Conservation (phyloP, 2,797 vertebrate genomes). For the Ctenochaetus hawaiiensis region DNA sequence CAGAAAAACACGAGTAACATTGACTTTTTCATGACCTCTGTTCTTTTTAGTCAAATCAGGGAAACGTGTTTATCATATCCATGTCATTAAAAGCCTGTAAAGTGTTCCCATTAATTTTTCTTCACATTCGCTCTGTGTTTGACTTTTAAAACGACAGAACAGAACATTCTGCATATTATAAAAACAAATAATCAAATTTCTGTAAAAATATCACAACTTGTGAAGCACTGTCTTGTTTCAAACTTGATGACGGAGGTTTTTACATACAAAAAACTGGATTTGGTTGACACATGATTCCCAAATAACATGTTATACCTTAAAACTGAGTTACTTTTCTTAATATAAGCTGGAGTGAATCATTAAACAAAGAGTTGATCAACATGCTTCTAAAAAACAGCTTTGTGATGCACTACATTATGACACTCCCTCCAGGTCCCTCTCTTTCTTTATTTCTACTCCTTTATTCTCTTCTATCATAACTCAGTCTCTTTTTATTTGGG, state of each 20-base stretch:
- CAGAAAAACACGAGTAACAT: neutral
- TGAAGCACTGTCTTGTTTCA: slow-evolving; percentile 18
- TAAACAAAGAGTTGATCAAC: neutral
- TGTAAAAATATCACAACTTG: slow-evolving; percentile 10
- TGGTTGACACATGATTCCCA: slow-evolving; percentile 4
- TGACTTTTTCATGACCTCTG: slow-evolving; percentile 6
- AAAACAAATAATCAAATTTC: slow-evolving; percentile 5
- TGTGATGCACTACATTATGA: neutral
- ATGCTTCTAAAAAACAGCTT: slow-evolving; percentile 23
- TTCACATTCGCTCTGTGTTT: neutral
- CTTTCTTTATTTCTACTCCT: neutral
- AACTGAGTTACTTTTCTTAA: slow-evolving; percentile 18
- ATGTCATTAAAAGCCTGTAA: neutral
- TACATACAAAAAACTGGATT: slow-evolving; percentile 7
- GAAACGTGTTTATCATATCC: neutral
- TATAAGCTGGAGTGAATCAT: neutral
- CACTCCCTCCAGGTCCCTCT: slow-evolving; percentile 6
- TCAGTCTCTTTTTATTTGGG: slow-evolving; percentile 24
- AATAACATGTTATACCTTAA: slow-evolving; percentile 18
- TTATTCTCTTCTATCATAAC: slow-evolving; percentile 1
- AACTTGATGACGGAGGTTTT: neutral
- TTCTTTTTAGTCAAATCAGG: neutral
- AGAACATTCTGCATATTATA: slow-evolving; percentile 28
- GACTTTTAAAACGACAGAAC: slow-evolving; percentile 8
- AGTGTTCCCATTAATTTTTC: slow-evolving; percentile 14